Conservation (phyloP, 2,888 invertebrate species). For the Hoplodrina blanda region DNA sequence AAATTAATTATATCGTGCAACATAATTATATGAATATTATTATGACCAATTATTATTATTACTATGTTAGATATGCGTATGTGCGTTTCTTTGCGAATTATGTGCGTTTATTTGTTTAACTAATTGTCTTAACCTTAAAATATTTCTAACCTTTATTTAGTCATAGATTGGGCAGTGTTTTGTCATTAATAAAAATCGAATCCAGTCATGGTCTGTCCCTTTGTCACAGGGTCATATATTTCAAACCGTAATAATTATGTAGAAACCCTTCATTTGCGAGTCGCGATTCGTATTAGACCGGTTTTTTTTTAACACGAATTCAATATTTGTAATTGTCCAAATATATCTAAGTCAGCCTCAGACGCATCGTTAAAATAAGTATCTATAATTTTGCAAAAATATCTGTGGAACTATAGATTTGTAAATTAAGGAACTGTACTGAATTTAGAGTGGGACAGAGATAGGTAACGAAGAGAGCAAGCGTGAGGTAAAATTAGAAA, state of each 20-base stretch:
- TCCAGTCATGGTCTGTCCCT: not conserved
- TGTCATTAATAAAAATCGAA: not conserved
- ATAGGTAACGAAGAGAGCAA: not conserved
- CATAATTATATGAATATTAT: slow-evolving; percentile 2
- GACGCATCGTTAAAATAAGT: slow-evolving; percentile 17
- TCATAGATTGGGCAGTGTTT: slow-evolving; percentile 36
- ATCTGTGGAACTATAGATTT: not conserved
- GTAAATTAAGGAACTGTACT: not conserved
- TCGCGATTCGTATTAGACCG: too few species aligned
- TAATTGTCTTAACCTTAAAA: slow-evolving; percentile 17
- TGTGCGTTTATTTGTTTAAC: slow-evolving; percentile 37
- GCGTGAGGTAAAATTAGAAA: not conserved
- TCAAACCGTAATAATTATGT: too few species aligned
- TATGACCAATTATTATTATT: slow-evolving; percentile 9
- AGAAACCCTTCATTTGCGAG: too few species aligned
- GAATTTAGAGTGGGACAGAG: too few species aligned
- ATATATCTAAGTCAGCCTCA: slow-evolving; percentile 34
- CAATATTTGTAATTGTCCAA: not conserved
- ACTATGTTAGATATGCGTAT: slow-evolving; percentile 44
- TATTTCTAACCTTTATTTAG: slow-evolving; percentile 15
- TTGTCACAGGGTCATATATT: too few species aligned
- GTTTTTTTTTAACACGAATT: not conserved
- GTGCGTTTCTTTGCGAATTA: slow-evolving; percentile 36
- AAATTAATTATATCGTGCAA: slow-evolving; percentile 17
- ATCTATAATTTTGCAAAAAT: slow-evolving; percentile 1